phyloP scores from a whole-genome alignment of 1,140 invertebrate genomes.

The Drosophila albomicans region DNA sequence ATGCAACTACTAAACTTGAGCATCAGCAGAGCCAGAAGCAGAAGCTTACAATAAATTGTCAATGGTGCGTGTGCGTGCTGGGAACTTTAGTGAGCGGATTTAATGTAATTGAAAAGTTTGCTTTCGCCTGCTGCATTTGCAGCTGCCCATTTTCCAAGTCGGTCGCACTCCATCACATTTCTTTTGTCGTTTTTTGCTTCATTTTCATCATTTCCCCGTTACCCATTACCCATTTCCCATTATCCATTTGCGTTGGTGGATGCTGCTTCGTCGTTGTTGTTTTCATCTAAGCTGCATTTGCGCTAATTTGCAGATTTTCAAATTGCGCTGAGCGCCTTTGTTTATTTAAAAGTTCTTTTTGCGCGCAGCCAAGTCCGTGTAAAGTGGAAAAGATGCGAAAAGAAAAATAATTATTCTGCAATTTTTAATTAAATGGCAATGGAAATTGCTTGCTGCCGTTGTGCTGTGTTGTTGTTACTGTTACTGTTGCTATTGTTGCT shows the following conservation, averaged over 20 bases:
- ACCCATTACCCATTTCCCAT: slow-evolving; percentile 13
- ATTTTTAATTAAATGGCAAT: slow-evolving; percentile 83
- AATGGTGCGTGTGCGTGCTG: slow-evolving; percentile 75
- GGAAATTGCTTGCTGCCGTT: slow-evolving; percentile 66
- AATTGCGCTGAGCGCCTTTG: slow-evolving; percentile 69
- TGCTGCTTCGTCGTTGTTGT: slow-evolving; percentile 14
- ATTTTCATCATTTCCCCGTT: slow-evolving; percentile 35
- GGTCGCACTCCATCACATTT: not conserved
- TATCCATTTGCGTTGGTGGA: not conserved
- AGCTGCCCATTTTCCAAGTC: slow-evolving; percentile 30
- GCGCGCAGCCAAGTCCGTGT: slow-evolving; percentile 22
- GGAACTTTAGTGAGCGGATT: slow-evolving; percentile 67
- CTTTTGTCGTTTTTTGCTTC: slow-evolving; percentile 14
- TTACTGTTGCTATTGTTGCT: not conserved
- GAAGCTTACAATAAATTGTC: slow-evolving; percentile 75
- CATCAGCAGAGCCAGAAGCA: not conserved
- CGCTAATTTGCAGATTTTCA: slow-evolving; percentile 81
- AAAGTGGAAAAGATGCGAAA: slow-evolving; percentile 55
- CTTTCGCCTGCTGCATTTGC: slow-evolving; percentile 30
- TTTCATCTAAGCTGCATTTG: slow-evolving; percentile 66
- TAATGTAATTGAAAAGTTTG: slow-evolving; percentile 82
- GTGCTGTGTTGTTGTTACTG: not conserved
- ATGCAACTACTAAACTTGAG: slow-evolving; percentile 35
- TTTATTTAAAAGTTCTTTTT: slow-evolving; percentile 72
- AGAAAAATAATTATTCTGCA: slow-evolving; percentile 83